Base-by-base conservation (phyloP, 1,140 invertebrate genomes). In the Drosophila truncata region DNA sequence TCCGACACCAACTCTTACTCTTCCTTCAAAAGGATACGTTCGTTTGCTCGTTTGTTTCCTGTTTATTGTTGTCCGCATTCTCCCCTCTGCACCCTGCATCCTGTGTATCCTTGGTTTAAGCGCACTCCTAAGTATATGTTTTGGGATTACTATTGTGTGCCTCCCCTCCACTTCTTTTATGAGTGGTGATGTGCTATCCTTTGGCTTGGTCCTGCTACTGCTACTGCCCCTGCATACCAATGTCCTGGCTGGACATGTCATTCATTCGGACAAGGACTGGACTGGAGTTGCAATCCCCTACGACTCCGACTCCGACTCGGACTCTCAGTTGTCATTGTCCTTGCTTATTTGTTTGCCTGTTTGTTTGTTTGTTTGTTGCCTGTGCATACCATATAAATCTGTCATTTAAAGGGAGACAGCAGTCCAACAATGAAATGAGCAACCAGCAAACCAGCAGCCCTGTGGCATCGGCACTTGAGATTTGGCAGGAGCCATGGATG, bases 51-150 rank as follows among this genome's bases (percentile, higher is more conserved):
- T 78, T 79, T 60, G 67, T 70, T 80, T 83, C 77, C 83, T 71
- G 84, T 88, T 87, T 88, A 88, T 87, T 80, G 76, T 84, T 78
- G 57, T 60, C 78, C 46, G 76, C 57, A 33, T 74, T 13, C 31
- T 13, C 10, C 31, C 11, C 27, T 52, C 46, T n/a, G 8, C 18
- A 31, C 1, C 31, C 31, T 0, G 0, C 23, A 67, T 29, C 52
- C 33, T 55, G 52, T 55, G 64, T 73, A 55, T 65, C 54, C 44
- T 39, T 59, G 42, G 60, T 16, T 62, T 70, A 80, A 81, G 78
- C 64, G 62, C 81, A 72, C 77, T 84, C 70, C 81, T 73, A 84
- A 84, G 82, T 83, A 85, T 84, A 84, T 85, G 82, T 78, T 84
- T 85, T 78, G 73, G 78, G 78, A 84, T 85, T 85, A 85, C 72